Base-by-base conservation (phyloP, 2,113 vertebrate genomes). In the Gadus chalcogrammus region DNA sequence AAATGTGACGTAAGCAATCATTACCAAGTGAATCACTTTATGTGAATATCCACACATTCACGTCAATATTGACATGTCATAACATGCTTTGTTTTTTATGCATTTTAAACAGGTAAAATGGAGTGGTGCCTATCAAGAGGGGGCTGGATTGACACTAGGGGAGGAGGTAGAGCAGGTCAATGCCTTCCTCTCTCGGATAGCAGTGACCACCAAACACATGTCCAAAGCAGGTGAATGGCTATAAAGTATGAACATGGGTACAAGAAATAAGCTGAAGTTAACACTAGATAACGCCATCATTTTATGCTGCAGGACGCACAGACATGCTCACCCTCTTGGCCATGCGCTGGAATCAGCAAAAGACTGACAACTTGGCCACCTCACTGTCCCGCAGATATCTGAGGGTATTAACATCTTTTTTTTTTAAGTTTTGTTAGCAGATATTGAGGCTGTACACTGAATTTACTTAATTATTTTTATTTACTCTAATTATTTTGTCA, bases 121-220 rank as follows among this genome's bases (percentile, higher is more conserved):
- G 63, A 65, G 27, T 72, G 64, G 70, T 28, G n/a, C 48, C 1
- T 55, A 65, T 35, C 70, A 65, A 42, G 61, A 71, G 16, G 63
- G 70, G 27, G 64, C 63, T 60, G 24, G 24, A 24, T 24, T 24
- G 24, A 24, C 24, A 24, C 24, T 24, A 24, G 24, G 24, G 24
- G 24, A 62, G 27, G 65, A 73, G 48, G 72, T 73, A 38, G 60
- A 73, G 27, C 55, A 75, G 60, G 52, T 59, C 35, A 70, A 75
- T 65, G 62, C 65, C 24, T 75, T 70, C 24, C 63, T 75, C 15
- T 75, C 73, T 31, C 65, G 67, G 56, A 70, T 62, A 64, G 64
- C 73, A 66, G 61, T 75, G 17, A 68, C 65, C 8, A 73, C 65
- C 17, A 73, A 73, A 22, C 53, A 66, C 15, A 64, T 63, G 72